Base-by-base conservation (phyloP, 2,797 vertebrate genomes). In the Diplodus sargus region DNA sequence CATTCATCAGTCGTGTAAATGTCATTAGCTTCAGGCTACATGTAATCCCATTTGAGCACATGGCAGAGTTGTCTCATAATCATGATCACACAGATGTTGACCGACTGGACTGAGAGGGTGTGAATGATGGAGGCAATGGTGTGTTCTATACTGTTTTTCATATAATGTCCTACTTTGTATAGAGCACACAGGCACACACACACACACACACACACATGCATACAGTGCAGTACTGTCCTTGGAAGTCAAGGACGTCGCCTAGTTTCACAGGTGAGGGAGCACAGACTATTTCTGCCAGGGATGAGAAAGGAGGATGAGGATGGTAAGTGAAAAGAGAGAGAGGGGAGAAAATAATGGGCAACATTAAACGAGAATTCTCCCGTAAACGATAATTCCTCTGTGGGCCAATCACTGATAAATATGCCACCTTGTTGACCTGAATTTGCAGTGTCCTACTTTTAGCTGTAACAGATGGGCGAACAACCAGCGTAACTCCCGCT, bases 261-360 rank as follows among this genome's bases (percentile, higher is more conserved):
- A 83, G 78, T 88, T 91, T 90, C 85, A 90, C 89, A 90, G 85
- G 90, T 90, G 87, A 90, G 78, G 69, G 81, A 89, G 70, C 80
- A 82, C 70, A 76, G 85, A 78, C 72, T 70, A 60, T 85, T 87
- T 85, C 67, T 89, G 84, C 23, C 42, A 71, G 34, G 18, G 63
- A 47, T 52, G 61, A 85, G 54, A 49, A 60, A 51, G 42, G 60
- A 51, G 25, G 52, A 63, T 28, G 57, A 51, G 11, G 28, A 5
- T 58, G 11, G 12, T 23, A 39, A 20, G 15, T 59, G 28, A 61
- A 76, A 20, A 52, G 18, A 62, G 4, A 16, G 4, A 30, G 11
- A 23, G 45, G 16, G 5, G 54, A 28, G 54, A 16, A 43, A 15
- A 13, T 1, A 34, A 17, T 45, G 54, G 23, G 12, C 3, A 58